Conservation (phyloP, 2,113 vertebrate species). For the Benitochromis conjunctus region DNA sequence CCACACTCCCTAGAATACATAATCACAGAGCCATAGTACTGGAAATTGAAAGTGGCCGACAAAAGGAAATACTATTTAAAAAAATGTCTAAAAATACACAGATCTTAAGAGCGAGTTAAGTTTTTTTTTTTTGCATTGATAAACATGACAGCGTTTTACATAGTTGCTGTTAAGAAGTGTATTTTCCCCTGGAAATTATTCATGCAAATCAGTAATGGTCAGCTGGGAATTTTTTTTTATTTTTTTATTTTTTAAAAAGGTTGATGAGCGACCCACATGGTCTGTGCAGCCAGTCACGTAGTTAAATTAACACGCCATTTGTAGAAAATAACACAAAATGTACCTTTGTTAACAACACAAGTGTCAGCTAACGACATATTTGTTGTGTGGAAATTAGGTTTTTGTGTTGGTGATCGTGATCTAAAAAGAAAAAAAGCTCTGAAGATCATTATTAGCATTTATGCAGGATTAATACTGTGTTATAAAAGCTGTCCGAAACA, state of each 20-base stretch:
- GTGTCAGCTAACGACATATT: background rate
- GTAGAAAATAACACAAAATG: background rate
- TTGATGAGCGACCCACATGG: background rate
- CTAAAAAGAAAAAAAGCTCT: background rate
- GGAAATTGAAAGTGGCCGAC: rapidly evolving
- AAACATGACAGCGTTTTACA: background rate
- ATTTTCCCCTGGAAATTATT: background rate
- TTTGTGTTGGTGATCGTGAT: background rate
- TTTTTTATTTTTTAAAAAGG: no score
- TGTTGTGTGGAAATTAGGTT: background rate
- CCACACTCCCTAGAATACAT: background rate
- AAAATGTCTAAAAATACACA: background rate
- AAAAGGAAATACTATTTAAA: background rate
- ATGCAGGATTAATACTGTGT: background rate
- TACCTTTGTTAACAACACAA: rapidly evolving
- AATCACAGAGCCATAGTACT: background rate
- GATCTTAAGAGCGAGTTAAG: background rate
- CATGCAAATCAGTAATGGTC: background rate
- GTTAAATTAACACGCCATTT: rapidly evolving
- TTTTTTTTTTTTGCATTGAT: background rate
- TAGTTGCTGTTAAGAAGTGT: background rate
- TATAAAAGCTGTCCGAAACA: background rate
- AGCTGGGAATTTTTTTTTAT: background rate
- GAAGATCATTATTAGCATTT: background rate
- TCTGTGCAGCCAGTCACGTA: background rate